Conservation (phyloP, 1,140 invertebrate genomes). For the Ooceraea biroi region DNA sequence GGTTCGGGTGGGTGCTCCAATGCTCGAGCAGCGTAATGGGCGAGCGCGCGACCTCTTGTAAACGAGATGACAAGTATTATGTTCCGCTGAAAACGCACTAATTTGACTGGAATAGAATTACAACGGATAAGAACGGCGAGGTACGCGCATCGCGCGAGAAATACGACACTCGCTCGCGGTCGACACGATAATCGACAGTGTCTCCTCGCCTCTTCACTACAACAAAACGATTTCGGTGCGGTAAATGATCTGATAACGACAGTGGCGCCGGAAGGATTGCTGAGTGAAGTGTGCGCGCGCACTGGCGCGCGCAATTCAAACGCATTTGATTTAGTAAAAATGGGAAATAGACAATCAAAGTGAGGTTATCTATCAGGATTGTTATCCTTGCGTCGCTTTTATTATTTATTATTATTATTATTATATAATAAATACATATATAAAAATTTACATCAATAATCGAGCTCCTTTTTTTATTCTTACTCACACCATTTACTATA, state of each 20-base stretch:
- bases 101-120: neutral
- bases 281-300: neutral
- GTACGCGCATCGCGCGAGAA: neutral
- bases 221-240: no score
- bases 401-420: neutral
- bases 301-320: neutral
- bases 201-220: neutral
- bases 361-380: no score
- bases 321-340: no score
- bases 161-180: neutral
- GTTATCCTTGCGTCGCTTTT: no score
- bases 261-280: neutral
- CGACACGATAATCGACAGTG: neutral
- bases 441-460: neutral
- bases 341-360: no score
- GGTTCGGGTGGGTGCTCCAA: neutral
- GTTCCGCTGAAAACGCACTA: neutral
- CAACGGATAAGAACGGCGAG: neutral
- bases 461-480: neutral
- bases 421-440: no score
- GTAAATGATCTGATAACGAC: neutral
- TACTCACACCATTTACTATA: neutral
- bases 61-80: slow-evolving; percentile 30
- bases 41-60: neutral
- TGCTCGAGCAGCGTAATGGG: neutral